Evolutionary conservation across 2,113 vertebrate genomes (phyloP).

Genomic region (Boulengeromyrus knoepffleri): DNA sequence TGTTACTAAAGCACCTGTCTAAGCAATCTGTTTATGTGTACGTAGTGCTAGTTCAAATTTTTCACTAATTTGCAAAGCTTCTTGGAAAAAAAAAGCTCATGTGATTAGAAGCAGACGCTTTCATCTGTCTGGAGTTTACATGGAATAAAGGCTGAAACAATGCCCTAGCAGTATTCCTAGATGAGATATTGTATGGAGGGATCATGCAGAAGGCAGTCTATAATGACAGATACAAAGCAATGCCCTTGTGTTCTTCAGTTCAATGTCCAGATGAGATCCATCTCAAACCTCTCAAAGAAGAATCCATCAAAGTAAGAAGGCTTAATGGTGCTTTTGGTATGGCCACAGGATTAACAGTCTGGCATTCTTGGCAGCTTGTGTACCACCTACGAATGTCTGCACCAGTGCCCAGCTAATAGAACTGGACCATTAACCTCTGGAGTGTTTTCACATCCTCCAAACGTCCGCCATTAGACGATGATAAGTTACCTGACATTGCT

Average conservation of each 20-base stretch:
- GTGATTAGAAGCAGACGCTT: not conserved
- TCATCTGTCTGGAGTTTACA: not conserved
- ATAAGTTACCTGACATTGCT: not conserved
- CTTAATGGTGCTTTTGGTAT: not conserved
- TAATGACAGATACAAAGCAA: conserved; percentile 1
- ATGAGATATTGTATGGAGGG: not conserved
- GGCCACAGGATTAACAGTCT: not conserved
- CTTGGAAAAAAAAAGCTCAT: not conserved
- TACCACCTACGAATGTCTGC: not conserved
- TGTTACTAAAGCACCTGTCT: not conserved
- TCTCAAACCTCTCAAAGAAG: not conserved
- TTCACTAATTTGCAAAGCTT: not conserved
- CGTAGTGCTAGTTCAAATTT: not conserved
- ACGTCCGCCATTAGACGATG: not conserved
- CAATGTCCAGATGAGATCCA: conserved; percentile 2
- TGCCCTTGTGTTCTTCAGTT: not conserved
- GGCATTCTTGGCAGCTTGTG: not conserved
- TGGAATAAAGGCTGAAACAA: not conserved
- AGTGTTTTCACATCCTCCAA: conserved; percentile 9
- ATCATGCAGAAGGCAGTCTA: not conserved
- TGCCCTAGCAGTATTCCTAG: not conserved
- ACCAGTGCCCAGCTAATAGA: conserved; percentile 4
- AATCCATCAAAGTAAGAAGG: conserved; percentile 1
- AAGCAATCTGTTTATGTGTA: not conserved
- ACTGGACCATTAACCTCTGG: not conserved